Base-by-base conservation (phyloP, 2,797 vertebrate genomes). In the Hephaestus fuliginosus region DNA sequence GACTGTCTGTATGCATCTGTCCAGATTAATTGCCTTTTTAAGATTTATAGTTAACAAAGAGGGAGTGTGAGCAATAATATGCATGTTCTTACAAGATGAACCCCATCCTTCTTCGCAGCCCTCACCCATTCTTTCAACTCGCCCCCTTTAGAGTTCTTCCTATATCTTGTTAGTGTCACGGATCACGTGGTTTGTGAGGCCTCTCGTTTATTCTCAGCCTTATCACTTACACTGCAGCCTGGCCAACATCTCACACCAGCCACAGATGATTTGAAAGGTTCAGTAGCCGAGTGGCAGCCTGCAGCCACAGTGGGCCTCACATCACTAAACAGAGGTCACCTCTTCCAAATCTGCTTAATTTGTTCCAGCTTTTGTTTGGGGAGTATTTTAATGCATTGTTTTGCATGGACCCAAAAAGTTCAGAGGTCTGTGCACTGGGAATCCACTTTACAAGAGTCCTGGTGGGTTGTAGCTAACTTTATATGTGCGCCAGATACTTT, bases 161-260 rank as follows among this genome's bases (percentile, higher is more conserved):
- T 17, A 62, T 56, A 36, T 88, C 86, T 92, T 87, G 63, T 86
- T 84, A 77, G 74, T 86, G 64, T 91, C 85, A 53, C 2, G 18
- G 22, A 17, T 73, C 82, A 70, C 44, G 7, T 64, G 70, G 53
- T 67, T 52, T 2, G 9, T 2, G 70, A 62, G 76, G 81, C 49
- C 76, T 58, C 78, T 76, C 61, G 49, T 83, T 74, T 73, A 66
- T 83, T 80, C 71, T 76, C 52, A 0, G 53, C 20, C 69, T 89
- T 89, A 91, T 90, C 88, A 43, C 82, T 65, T 25, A 1, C 5
- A 11, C 55, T 36, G 65, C 74, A 33, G 78, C 71, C 75, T 79
- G 80, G 69, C 67, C 83, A 39, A 57, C 60, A 36, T 84, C 74
- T 77, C 69, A 51, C 12, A 63, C 33, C 44, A 48, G 68, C 69